Percentiles rank a stretch among this genome's conserved stretches.
Conservation (phyloP, 1,140 invertebrate genomes). For the Choristoneura fumiferana region DNA sequence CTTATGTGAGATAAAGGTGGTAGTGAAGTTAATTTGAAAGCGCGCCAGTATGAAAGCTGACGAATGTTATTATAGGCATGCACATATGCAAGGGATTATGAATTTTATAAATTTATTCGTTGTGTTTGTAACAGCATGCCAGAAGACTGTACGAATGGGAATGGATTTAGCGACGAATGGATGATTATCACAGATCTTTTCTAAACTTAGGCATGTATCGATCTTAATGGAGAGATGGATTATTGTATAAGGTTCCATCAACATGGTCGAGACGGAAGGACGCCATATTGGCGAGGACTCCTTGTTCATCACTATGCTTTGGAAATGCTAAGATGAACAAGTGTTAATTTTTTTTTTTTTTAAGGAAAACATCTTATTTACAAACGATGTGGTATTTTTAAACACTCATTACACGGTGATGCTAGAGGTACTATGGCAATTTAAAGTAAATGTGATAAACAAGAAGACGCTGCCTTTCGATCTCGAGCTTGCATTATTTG, state of each 20-base stretch:
- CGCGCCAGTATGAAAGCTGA: conserved; percentile 56
- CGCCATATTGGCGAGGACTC: conserved; percentile 69
- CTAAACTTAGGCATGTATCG: conserved; percentile 65
- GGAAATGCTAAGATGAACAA: background rate
- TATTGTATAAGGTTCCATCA: conserved; percentile 65
- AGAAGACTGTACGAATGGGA: conserved; percentile 54
- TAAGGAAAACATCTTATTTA: background rate
- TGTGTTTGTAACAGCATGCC: conserved; percentile 55
- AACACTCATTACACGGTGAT: background rate
- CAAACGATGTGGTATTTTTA: background rate
- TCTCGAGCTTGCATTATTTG: conserved; percentile 61
- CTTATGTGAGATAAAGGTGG: conserved; percentile 65
- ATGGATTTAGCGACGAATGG: conserved; percentile 46
- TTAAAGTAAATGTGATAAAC: conserved; percentile 53
- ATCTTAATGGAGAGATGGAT: conserved; percentile 57
- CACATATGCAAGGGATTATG: conserved; percentile 76
- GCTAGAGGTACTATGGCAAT: background rate
- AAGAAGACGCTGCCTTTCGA: conserved; percentile 53
- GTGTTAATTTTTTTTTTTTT: background rate
- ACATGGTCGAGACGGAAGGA: conserved; percentile 59
- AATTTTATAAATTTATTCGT: conserved; percentile 73
- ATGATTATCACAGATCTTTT: conserved; percentile 64
- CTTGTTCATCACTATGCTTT: conserved; percentile 51
- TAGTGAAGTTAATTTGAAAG: conserved; percentile 47
- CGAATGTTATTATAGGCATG: conserved; percentile 76